phyloP scores from a whole-genome alignment of 2,797 vertebrate species.

The Sternotherus odoratus region DNA sequence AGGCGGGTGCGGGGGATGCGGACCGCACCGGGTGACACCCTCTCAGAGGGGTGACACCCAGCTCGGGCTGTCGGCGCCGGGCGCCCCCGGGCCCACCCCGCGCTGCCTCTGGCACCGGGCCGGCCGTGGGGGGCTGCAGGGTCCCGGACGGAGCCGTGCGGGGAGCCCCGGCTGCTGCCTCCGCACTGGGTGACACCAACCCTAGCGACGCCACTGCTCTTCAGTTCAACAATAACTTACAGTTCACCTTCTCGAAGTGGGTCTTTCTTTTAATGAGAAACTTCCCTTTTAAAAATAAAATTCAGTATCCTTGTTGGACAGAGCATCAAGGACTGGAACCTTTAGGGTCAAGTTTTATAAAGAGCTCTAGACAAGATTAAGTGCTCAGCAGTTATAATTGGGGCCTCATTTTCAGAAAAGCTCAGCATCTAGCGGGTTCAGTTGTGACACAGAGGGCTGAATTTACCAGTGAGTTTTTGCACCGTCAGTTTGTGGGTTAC shows the following conservation, averaged over 20 bases:
- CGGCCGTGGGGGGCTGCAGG: no score
- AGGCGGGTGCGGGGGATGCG: no score
- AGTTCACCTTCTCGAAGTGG: background rate
- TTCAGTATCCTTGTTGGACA: background rate
- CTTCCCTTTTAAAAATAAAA: background rate
- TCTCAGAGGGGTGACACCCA: no score
- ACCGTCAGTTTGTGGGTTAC: background rate
- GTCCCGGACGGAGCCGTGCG: no score
- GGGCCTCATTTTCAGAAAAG: background rate
- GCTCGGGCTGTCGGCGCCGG: no score
- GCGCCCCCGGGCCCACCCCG: no score
- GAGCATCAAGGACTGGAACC: background rate
- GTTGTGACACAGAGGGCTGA: background rate
- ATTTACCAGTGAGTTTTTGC: background rate
- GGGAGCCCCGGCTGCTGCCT: no score
- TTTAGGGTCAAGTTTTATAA: background rate
- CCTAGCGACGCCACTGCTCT: no score
- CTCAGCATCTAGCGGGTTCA: background rate
- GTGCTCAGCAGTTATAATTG: background rate
- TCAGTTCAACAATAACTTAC: conserved; percentile 9
- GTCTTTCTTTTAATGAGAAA: background rate
- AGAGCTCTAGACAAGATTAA: background rate
- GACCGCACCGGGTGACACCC: no score
- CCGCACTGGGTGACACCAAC: no score
- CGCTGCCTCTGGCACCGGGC: no score